Conservation (phyloP, 2,113 vertebrate species). For the Nothoprocta perdicaria region DNA sequence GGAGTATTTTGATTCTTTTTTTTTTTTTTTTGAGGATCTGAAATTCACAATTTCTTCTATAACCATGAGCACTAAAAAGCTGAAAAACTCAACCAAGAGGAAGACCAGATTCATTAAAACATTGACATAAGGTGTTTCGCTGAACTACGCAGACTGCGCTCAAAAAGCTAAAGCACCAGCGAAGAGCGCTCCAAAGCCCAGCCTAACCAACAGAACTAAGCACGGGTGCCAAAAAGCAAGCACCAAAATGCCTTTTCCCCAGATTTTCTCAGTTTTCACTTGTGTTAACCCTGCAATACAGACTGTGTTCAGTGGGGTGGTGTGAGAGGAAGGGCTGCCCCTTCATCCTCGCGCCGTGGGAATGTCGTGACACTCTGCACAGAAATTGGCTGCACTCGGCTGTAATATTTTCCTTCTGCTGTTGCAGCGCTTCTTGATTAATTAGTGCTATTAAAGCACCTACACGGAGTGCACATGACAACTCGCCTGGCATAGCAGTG, state of each 20-base stretch:
- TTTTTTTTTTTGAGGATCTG: background rate
- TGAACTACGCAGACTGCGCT: background rate
- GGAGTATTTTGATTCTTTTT: background rate
- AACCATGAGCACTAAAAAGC: background rate
- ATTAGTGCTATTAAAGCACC: conserved; percentile 59
- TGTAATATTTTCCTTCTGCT: conserved; percentile 31
- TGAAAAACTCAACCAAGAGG: background rate
- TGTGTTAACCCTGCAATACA: background rate
- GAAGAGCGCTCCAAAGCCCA: conserved; percentile 16
- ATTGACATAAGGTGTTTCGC: background rate
- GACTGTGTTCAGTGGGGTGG: background rate
- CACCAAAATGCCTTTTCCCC: too few species aligned
- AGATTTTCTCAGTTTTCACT: background rate
- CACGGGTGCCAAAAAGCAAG: background rate
- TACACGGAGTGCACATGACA: background rate
- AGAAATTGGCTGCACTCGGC: background rate
- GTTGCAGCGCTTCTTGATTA: conserved; percentile 19
- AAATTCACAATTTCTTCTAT: background rate
- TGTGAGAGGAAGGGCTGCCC: background rate
- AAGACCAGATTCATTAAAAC: conserved; percentile 6
- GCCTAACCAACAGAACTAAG: background rate
- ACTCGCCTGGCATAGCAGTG: background rate
- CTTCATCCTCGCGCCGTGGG: background rate
- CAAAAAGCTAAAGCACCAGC: background rate
- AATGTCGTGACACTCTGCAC: background rate